Conservation (phyloP, 2,888 invertebrate genomes). For the Isoperla grammatica region DNA sequence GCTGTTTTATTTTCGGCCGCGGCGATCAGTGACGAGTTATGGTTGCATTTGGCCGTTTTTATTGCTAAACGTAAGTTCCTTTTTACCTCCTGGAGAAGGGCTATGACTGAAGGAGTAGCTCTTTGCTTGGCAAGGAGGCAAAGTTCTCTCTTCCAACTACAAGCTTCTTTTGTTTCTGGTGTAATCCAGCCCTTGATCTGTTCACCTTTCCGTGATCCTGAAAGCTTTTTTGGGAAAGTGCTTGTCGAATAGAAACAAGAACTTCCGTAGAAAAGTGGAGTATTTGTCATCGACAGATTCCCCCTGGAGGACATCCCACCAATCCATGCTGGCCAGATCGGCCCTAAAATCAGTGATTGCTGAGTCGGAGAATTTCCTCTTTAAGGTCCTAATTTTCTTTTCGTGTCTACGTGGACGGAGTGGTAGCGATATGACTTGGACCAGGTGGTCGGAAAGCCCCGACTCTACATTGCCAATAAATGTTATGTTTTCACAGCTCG, state of each 20-base stretch:
- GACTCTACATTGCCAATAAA: background rate
- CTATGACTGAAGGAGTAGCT: background rate
- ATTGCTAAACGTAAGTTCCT: background rate
- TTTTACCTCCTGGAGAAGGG: background rate
- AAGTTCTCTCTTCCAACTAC: background rate
- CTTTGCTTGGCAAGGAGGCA: background rate
- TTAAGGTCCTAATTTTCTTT: background rate
- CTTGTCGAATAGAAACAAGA: background rate
- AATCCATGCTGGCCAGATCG: background rate
- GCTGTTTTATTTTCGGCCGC: no score
- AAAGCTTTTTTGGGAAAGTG: slow-evolving; percentile 1
- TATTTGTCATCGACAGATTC: slow-evolving; percentile 4
- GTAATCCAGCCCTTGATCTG: background rate
- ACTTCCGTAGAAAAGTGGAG: background rate
- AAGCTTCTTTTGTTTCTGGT: background rate
- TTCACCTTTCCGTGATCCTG: no score
- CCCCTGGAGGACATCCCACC: background rate
- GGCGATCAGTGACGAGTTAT: no score
- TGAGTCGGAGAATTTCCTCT: background rate
- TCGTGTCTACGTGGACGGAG: no score
- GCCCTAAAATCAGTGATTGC: background rate
- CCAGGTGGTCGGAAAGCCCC: slow-evolving; percentile 1
- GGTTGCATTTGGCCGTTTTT: no score
- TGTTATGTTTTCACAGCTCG: no score
- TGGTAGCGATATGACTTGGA: background rate